Evolutionary conservation across 2,113 vertebrate species (phyloP), one percentile per base, ranked within the genome.

Genomic region (Burhinus bistriatus): DNA sequence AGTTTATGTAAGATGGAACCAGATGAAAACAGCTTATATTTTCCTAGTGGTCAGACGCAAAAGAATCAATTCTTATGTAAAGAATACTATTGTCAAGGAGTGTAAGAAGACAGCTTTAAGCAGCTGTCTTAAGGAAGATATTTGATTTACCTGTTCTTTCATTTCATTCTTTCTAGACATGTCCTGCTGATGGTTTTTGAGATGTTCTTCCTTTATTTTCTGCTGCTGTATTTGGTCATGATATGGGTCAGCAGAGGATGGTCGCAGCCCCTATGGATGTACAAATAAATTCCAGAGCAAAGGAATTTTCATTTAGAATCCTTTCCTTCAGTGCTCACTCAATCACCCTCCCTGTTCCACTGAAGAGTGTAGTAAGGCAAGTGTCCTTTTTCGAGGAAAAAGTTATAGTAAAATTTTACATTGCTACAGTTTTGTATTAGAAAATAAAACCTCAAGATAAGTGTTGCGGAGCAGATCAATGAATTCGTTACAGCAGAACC

Each of bases 261-360:
- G 99, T 59, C 99, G 98, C 89, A 99, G 96, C 77, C 99, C 99
- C 99, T 99, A 52, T 54, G 77, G 83, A 93, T 27, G 42, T 49
- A 88, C n/a, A 88, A 94, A 93, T 44, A 58, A 89, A 89, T 84
- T 64, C 45, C 51, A 91, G 62, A 72, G 42, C 18, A 82, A 62
- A 94, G 15, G 13, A 85, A 42, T 47, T 82, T 84, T 70, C 27
- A 84, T 87, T 81, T 88, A 76, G 18, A 68, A 96, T 72, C 23
- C 34, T 75, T 51, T 64, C 81, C 38, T 90, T 71, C 47, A n/a
- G 17, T 34, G 30, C 47, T 71, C 38, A 47, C 19, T 59, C 40
- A 71, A 26, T 82, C 51, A 68, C 7, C 47, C 32, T 34, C 34
- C 36, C 11, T 69, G 18, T 58, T 64, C 32, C 76, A 52, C 36